A percentile compares a stretch with the other conserved stretches of the same genome.
Evolutionary conservation across 2,113 vertebrate genomes (phyloP).

Genomic region (Toxotes chatareus): DNA sequence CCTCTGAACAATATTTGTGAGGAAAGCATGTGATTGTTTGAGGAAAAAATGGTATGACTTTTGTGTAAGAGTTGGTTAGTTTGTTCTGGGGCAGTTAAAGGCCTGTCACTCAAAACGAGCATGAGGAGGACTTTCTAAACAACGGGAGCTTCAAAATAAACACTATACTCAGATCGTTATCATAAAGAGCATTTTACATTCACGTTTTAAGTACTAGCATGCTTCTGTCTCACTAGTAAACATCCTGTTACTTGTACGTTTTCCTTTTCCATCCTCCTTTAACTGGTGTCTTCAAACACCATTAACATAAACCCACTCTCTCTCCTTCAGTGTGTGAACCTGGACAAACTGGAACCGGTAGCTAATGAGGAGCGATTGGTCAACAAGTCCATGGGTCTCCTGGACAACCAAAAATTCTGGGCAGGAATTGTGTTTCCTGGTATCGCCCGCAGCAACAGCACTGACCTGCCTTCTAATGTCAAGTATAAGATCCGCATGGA

Average conservation of each 20-base stretch:
- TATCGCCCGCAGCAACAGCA: conserved; percentile 79
- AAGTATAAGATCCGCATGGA: conserved; percentile 99
- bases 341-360: conserved; percentile 95
- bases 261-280: neutral
- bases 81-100: neutral
- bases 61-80: neutral
- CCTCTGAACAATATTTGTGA: neutral
- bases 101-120: neutral
- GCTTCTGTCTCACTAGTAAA: neutral
- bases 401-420: conserved; percentile 96
- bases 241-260: neutral
- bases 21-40: conserved; percentile 8
- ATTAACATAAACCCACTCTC: neutral
- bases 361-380: conserved; percentile 92
- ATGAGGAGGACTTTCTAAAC: too few species aligned
- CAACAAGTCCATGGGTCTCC: conserved; percentile 93
- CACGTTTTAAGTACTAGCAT: neutral
- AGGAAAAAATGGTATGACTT: neutral
- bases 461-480: conserved; percentile 89
- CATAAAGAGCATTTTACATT: neutral
- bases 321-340: conserved; percentile 91
- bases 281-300: neutral
- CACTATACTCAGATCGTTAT: neutral
- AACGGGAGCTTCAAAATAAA: neutral
- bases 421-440: conserved; percentile 95